phyloP scores from a whole-genome alignment of 1,140 invertebrate species.

The Andrena cerasifolii region DNA sequence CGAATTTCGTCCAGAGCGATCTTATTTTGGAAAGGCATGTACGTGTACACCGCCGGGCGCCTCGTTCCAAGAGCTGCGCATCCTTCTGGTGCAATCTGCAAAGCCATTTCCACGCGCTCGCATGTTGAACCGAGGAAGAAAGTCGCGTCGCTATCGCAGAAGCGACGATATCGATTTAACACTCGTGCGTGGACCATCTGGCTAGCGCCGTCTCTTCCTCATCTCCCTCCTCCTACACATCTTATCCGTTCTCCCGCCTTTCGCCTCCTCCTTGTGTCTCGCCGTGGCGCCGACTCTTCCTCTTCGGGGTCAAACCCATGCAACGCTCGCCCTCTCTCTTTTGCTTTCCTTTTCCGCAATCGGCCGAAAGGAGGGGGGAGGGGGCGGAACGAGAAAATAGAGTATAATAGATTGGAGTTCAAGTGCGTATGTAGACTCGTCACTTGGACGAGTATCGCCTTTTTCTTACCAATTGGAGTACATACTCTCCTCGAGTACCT shows the following conservation, averaged over 20 bases:
- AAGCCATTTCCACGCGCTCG: too few species aligned
- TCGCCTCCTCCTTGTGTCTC: slow-evolving; percentile 35
- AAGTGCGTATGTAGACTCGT: too few species aligned
- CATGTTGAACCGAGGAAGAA: too few species aligned
- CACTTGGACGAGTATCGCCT: too few species aligned
- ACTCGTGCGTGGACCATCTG: slow-evolving; percentile 65
- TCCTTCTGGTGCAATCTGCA: too few species aligned
- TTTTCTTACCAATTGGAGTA: too few species aligned
- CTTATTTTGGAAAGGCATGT: too few species aligned
- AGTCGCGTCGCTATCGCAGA: not conserved
- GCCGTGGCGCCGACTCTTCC: not conserved
- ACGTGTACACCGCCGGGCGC: too few species aligned
- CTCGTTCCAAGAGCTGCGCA: too few species aligned
- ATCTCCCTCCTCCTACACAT: slow-evolving; percentile 37
- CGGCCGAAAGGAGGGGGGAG: not conserved
- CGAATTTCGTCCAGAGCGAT: too few species aligned
- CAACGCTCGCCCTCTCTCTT: not conserved
- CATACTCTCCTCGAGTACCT: too few species aligned
- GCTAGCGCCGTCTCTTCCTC: slow-evolving; percentile 66
- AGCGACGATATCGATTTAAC: slow-evolving; percentile 13
- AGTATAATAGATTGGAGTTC: too few species aligned
- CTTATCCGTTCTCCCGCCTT: slow-evolving; percentile 39
- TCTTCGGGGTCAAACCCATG: slow-evolving; percentile 11
- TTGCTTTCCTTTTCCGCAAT: slow-evolving; percentile 3
- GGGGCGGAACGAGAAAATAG: not conserved